phyloP scores from a whole-genome alignment of 2,797 vertebrate species.

The Xenopus petersii region DNA sequence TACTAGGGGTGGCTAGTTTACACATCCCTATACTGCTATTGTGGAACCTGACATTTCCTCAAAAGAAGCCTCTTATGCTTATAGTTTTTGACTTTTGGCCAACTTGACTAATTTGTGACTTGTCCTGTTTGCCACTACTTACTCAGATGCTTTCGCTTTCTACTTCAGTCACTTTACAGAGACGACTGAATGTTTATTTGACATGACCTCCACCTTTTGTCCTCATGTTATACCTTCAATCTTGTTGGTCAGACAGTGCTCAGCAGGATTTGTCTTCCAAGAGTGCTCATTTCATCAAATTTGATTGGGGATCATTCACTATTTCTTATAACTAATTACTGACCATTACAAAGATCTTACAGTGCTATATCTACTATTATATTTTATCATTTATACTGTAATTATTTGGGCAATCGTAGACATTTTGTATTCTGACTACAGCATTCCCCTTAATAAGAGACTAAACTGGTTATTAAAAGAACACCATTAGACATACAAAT shows the following conservation, averaged over 20 bases:
- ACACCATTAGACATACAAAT: too few relatives aligned
- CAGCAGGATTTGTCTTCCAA: constrained; percentile 11
- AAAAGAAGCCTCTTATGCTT: constrained; percentile 16
- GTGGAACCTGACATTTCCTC: constrained; percentile 38
- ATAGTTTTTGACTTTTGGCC: constrained; percentile 48
- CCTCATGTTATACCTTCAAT: constrained; percentile 8
- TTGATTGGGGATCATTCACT: background rate
- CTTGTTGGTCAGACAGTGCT: background rate
- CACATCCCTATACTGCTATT: too few relatives aligned
- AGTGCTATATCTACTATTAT: too few relatives aligned
- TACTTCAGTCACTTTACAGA: constrained; percentile 28
- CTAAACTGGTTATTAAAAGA: too few relatives aligned
- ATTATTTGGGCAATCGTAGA: too few relatives aligned
- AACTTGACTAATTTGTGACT: constrained; percentile 43
- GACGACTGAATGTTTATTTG: constrained; percentile 42
- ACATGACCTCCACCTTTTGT: constrained; percentile 46
- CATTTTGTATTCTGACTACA: too few relatives aligned
- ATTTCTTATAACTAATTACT: background rate
- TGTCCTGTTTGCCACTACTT: constrained; percentile 38
- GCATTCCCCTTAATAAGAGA: too few relatives aligned
- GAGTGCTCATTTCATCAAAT: background rate
- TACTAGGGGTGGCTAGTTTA: too few relatives aligned
- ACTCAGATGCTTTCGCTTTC: constrained; percentile 34
- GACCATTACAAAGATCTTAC: too few relatives aligned
- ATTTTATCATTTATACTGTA: too few relatives aligned